These are phyloP conservation scores for Garra rufa DNA, from an alignment of 2,113 vertebrate species.

Conservation along the genomic window DNA sequence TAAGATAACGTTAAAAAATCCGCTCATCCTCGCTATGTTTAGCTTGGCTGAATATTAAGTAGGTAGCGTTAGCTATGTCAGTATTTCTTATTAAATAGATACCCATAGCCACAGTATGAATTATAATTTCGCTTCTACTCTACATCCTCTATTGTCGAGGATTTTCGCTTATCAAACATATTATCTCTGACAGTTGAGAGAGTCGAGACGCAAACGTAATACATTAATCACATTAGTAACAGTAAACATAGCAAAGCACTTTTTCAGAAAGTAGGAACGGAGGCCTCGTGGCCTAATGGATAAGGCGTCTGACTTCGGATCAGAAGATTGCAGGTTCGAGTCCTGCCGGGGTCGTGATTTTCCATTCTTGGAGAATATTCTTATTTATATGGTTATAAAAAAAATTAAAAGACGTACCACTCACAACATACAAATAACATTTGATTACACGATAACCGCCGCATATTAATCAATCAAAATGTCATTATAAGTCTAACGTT, in stretches of 20 bases:
- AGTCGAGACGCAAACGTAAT: not conserved
- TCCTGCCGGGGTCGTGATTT: conserved; percentile 77
- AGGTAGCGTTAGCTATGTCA: not conserved
- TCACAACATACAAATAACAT: not conserved
- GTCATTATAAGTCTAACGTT: not conserved
- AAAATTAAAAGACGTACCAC: not conserved
- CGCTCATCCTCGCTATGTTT: not conserved
- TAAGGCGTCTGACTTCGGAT: conserved; percentile 86
- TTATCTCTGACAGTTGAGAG: not conserved
- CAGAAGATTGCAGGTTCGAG: conserved; percentile 86
- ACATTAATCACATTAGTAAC: too few species aligned
- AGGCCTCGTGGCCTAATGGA: conserved; percentile 84
- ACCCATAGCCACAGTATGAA: not conserved
- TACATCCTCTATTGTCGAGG: not conserved
- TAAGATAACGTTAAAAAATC: too few species aligned
- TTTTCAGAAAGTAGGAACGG: rapidly evolving
- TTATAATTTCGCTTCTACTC: not conserved
- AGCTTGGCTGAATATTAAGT: not conserved
- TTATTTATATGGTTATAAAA: conserved; percentile 87
- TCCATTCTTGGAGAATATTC: conserved; percentile 60
- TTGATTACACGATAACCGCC: not conserved
- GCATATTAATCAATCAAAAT: not conserved
- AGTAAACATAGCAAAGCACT: not conserved
- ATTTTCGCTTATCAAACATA: not conserved
- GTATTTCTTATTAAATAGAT: not conserved